A percentile compares a stretch with the other conserved stretches of the same genome.
Evolutionary conservation across 2,888 invertebrate genomes (phyloP).

Genomic region (Clistopyga incitator): DNA sequence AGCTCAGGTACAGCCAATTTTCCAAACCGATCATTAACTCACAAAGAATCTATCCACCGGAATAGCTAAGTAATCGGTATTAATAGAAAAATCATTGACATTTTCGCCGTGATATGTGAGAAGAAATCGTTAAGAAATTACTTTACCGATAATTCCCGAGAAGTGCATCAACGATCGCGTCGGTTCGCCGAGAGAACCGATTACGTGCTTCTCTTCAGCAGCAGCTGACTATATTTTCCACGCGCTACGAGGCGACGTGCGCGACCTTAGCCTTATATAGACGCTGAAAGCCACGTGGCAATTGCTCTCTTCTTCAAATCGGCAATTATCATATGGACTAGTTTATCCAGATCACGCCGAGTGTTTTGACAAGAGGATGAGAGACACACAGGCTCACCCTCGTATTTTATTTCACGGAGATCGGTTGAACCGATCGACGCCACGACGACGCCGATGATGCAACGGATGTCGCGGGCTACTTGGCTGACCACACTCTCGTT

Average conservation of each 20-base stretch:
- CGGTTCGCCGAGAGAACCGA: not conserved
- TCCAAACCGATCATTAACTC: not conserved
- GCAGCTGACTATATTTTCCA: conserved; percentile 9
- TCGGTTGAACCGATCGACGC: conserved; percentile 18
- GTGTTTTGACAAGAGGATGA: conserved; percentile 17
- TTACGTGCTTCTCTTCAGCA: conserved; percentile 14
- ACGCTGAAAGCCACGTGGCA: conserved; percentile 35
- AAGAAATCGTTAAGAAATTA: conserved; percentile 17
- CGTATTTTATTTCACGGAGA: conserved; percentile 13
- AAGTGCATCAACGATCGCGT: conserved; percentile 17
- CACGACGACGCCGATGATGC: conserved; percentile 49
- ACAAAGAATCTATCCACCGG: not conserved
- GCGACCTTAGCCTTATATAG: not conserved
- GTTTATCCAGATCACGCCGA: conserved; percentile 8
- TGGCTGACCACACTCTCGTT: conserved; percentile 63
- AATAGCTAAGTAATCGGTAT: not conserved
- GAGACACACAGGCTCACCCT: conserved; percentile 5
- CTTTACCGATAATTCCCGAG: conserved; percentile 1
- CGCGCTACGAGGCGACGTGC: conserved; percentile 1
- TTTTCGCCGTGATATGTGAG: not conserved
- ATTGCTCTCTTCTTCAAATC: not conserved
- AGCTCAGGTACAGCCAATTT: not conserved
- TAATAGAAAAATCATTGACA: conserved; percentile 12
- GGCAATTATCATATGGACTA: not conserved
- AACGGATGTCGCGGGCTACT: conserved; percentile 58